Evolutionary conservation across 2,113 vertebrate genomes (phyloP), one percentile per base, ranked within the genome.

Genomic region (Phodopus roborovskii): DNA sequence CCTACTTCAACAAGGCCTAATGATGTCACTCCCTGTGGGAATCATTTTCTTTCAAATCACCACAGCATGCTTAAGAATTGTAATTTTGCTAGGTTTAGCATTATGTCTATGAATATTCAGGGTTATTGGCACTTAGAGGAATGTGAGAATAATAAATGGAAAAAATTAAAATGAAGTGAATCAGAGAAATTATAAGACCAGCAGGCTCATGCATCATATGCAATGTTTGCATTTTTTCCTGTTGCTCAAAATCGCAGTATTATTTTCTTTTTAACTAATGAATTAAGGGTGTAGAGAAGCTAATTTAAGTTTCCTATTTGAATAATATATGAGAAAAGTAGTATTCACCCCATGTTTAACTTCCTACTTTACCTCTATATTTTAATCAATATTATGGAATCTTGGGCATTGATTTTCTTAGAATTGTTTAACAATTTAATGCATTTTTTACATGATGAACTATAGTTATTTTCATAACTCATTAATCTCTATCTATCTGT

Each of bases 311-410:
- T 53, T 1, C 17, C 60, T 1, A 60, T 68, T 15, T 87, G 15
- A 90, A 45, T 81, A n/a, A 79, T 64, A 74, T 48, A n/a, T n/a
- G 19, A 53, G 11, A 16, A 3, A 93, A 9, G 77, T 68, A 3
- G 1, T 12, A 56, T 42, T 93, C 2, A 1, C 17, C 3, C 13
- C 8, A 39, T 36, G 1, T 70, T 71, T 66, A 0, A 7, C 2
- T 64, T 10, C n/a, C n/a, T n/a, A n/a, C 28, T 22, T 60, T 39
- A 62, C 48, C 24, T 11, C 28, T n/a, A 53, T 3, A 48, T 8
- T 94, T 71, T 71, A 92, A 17, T 17, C 19, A 70, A 10, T 28
- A 24, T 20, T 26, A 78, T 56, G 1, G 2, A 1, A 1, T 83
- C 24, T 42, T 30, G 17, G 10, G n/a, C n/a, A 36, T 58, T 58